Conservation (phyloP, 1,140 invertebrate species). For the Aphelenchoides besseyi region DNA sequence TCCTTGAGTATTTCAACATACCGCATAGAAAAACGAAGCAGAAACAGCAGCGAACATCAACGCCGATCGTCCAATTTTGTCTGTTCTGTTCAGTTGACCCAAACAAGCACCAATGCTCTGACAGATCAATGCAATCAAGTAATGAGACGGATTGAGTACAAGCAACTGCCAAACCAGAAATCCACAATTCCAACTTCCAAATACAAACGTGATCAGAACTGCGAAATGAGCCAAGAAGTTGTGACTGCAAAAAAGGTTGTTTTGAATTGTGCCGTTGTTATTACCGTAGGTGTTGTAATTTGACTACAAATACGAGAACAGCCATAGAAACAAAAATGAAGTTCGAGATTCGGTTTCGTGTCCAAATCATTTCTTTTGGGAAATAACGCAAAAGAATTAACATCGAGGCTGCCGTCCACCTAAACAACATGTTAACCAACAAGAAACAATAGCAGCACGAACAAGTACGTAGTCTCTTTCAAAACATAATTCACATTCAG, state of each 20-base stretch:
- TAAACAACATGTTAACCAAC: no score
- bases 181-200: background rate
- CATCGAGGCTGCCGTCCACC: background rate
- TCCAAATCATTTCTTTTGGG: background rate
- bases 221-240: background rate
- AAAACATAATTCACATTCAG: background rate
- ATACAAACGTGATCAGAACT: slow-evolving; percentile 23
- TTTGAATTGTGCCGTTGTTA: no score
- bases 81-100: slow-evolving; percentile 1
- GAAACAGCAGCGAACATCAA: slow-evolving; percentile 20
- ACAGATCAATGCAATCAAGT: slow-evolving; percentile 17
- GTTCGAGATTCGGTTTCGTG: background rate
- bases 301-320: background rate
- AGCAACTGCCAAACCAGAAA: slow-evolving; percentile 24
- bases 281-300: background rate
- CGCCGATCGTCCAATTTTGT: background rate
- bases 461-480: background rate
- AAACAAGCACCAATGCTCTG: slow-evolving; percentile 14
- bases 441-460: no score
- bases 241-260: background rate
- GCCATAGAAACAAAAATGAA: background rate
- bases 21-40: slow-evolving; percentile 35
- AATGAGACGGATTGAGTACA: slow-evolving; percentile 8
- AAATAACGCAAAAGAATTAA: background rate
- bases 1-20: slow-evolving; percentile 13